Evolutionary conservation across 92 coral and sea anemone genomes (phyloP).

Genomic region (Actinernus sp.): DNA sequence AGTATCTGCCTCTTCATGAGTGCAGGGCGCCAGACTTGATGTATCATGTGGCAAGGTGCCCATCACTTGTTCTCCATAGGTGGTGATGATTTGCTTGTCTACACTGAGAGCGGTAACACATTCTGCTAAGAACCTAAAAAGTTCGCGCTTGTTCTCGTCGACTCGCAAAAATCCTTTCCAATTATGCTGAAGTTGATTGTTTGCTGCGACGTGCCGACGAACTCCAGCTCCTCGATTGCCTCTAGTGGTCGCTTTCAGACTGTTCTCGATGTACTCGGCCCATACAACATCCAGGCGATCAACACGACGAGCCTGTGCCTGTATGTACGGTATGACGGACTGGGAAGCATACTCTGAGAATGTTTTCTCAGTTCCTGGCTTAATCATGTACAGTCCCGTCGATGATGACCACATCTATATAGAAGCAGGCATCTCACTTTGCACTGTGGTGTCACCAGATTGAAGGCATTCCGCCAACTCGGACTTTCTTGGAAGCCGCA

Average conservation of each 20-base stretch:
- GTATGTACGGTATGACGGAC: constrained; percentile 61
- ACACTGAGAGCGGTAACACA: background rate
- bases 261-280: too few species aligned
- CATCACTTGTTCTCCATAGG: too few species aligned
- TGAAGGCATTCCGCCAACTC: constrained; percentile 38
- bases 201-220: too few species aligned
- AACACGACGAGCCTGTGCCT: too few species aligned
- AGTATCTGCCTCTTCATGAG: too few species aligned
- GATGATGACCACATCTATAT: constrained; percentile 31
- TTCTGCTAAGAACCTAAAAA: constrained; percentile 43
- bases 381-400: constrained; percentile 62
- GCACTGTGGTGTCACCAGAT: constrained; percentile 14
- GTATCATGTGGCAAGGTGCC: too few species aligned
- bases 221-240: constrained; percentile 30
- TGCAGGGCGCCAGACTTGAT: too few species aligned
- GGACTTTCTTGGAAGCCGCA: constrained; percentile 42
- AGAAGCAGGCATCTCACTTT: constrained; percentile 18
- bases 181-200: constrained; percentile 26
- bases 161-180: constrained; percentile 44
- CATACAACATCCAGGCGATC: too few species aligned
- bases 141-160: constrained; percentile 45
- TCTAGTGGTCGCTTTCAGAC: constrained; percentile 67
- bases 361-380: constrained; percentile 41
- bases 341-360: constrained; percentile 62
- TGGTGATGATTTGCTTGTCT: constrained; percentile 36